Percentiles rank a stretch among this genome's conserved stretches.
Evolutionary conservation across 2,797 vertebrate species (phyloP).

Genomic region (Pseudocheirus occidentalis): DNA sequence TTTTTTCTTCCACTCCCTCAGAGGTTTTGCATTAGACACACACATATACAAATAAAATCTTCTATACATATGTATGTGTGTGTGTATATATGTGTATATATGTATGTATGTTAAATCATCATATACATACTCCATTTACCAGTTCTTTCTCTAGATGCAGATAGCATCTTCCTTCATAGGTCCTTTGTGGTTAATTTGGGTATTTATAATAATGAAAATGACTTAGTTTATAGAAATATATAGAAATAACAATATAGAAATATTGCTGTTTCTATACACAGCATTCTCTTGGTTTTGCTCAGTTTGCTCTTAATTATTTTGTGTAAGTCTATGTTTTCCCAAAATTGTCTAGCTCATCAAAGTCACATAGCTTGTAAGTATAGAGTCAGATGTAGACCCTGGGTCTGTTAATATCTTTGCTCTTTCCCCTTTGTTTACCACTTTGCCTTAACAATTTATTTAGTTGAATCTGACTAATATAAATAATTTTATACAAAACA

Average conservation of each 20-base stretch:
- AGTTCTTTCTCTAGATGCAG: not conserved
- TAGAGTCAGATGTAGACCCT: not conserved
- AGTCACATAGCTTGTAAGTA: not conserved
- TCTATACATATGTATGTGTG: too few relatives aligned
- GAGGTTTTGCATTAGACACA: not conserved
- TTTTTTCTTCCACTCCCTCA: not conserved
- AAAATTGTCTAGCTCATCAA: not conserved
- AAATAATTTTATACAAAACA: not conserved
- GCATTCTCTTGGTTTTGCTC: not conserved
- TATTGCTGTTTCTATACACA: not conserved
- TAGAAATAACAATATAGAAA: too few relatives aligned
- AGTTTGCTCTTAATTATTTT: not conserved
- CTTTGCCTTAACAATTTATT: not conserved
- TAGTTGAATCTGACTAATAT: not conserved
- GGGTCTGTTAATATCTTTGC: not conserved
- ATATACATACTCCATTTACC: not conserved
- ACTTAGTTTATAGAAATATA: too few relatives aligned
- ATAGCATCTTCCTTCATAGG: not conserved
- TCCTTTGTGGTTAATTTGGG: not conserved
- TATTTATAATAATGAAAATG: not conserved
- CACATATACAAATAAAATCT: not conserved
- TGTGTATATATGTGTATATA: too few relatives aligned
- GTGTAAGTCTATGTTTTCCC: not conserved
- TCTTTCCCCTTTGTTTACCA: not conserved
- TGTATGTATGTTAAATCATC: not conserved